These are phyloP conservation scores for Toxostoma redivivum DNA, from an alignment of 2,113 vertebrate species.

Conservation along the genomic window DNA sequence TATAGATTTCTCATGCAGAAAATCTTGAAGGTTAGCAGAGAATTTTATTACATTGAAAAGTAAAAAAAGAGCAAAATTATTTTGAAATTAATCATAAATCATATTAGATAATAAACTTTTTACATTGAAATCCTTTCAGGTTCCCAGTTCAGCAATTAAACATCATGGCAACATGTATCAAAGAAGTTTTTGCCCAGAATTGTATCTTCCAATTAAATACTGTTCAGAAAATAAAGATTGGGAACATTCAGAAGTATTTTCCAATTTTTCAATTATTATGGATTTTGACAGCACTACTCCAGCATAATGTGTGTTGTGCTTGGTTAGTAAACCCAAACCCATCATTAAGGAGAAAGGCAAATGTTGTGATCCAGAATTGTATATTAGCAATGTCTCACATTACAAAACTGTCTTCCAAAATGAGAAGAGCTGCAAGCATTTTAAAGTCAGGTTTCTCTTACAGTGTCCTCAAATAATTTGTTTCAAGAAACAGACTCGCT, in stretches of 20 bases:
- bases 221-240: background rate
- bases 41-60: background rate
- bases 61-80: background rate
- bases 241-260: background rate
- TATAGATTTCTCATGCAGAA: background rate
- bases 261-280: background rate
- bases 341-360: background rate
- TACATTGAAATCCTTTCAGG: background rate
- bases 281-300: background rate
- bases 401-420: background rate
- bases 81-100: background rate
- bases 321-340: background rate
- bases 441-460: conserved; percentile 6
- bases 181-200: background rate
- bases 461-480: background rate
- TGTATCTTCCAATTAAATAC: background rate
- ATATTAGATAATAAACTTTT: background rate
- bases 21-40: background rate
- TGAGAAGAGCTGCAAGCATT: conserved; percentile 17
- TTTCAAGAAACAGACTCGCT: background rate
- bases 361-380: background rate
- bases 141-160: background rate
- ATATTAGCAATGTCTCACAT: background rate
- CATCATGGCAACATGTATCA: fast-evolving
- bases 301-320: background rate